These are phyloP conservation scores for Acanthosepion pharaonis DNA, from an alignment of 2,888 invertebrate species.

Conservation along the genomic window DNA sequence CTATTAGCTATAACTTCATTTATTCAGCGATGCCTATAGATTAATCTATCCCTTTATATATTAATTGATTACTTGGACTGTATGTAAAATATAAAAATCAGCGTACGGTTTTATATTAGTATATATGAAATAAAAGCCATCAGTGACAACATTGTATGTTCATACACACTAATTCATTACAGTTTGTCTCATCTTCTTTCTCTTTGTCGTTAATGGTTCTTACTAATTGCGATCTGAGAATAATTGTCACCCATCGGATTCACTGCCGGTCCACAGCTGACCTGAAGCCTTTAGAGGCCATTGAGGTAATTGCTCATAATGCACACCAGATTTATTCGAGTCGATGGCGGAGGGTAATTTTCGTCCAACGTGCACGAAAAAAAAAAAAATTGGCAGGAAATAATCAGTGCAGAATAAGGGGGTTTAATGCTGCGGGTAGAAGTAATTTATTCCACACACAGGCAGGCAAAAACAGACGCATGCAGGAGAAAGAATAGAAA, in stretches of 20 bases:
- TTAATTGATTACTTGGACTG: not conserved
- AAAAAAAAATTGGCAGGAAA: not conserved
- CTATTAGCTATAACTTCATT: too few relatives aligned
- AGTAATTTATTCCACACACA: not conserved
- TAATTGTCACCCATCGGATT: constrained; percentile 33
- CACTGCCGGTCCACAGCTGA: constrained; percentile 7
- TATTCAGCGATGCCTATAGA: not conserved
- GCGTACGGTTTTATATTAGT: not conserved
- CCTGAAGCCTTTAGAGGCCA: constrained; percentile 1
- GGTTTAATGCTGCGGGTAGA: not conserved
- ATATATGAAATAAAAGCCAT: not conserved
- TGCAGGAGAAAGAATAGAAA: too few relatives aligned
- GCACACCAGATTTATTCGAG: constrained; percentile 8
- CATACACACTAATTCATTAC: not conserved
- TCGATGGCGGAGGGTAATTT: constrained; percentile 33
- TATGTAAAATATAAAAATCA: not conserved
- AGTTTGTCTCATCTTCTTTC: not conserved
- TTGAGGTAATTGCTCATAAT: constrained; percentile 33
- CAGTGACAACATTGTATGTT: not conserved
- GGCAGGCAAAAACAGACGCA: too few relatives aligned
- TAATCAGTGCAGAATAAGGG: not conserved
- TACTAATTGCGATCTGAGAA: constrained; percentile 18
- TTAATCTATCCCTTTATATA: not conserved
- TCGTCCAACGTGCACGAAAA: not conserved
- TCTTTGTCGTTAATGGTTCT: not conserved